These are phyloP conservation scores for Bhutanitis thaidina DNA, from an alignment of 2,888 invertebrate genomes.

Conservation along the genomic window DNA sequence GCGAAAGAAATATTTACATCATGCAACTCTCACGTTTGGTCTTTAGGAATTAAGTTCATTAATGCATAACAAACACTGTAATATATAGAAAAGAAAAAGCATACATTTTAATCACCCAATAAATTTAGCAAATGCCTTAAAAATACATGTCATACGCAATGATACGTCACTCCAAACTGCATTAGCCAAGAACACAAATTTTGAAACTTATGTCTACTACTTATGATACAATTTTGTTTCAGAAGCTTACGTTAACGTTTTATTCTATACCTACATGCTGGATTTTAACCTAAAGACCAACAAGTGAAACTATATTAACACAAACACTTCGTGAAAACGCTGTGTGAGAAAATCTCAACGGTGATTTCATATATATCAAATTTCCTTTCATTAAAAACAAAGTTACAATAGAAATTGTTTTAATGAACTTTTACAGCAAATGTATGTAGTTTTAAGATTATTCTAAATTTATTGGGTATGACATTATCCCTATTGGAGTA, in stretches of 20 bases:
- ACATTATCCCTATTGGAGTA: constrained; percentile 55
- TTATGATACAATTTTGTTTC: constrained; percentile 2
- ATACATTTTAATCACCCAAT: constrained; percentile 67
- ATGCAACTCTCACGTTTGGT: constrained; percentile 79
- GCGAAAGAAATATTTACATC: constrained; percentile 50
- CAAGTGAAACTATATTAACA: constrained; percentile 46
- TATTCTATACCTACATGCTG: constrained; percentile 43
- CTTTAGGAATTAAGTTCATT: constrained; percentile 70
- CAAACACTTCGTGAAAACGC: constrained; percentile 42
- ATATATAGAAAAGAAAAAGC: constrained; percentile 39
- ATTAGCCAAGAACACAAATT: constrained; percentile 23
- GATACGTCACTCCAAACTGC: constrained; percentile 58
- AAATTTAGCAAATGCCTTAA: constrained; percentile 75
- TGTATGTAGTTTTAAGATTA: constrained; percentile 53
- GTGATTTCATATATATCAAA: constrained; percentile 74
- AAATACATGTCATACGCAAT: constrained; percentile 50
- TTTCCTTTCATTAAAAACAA: constrained; percentile 70
- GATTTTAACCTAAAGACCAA: constrained; percentile 70
- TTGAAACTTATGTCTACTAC: constrained; percentile 21
- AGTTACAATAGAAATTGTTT: constrained; percentile 34
- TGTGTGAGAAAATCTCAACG: constrained; percentile 61
- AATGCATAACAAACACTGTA: constrained; percentile 41
- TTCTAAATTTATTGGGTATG: constrained; percentile 79
- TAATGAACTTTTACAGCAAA: constrained; percentile 47
- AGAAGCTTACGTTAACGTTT: constrained; percentile 20